phyloP scores from a whole-genome alignment of 2,797 vertebrate species.

The Dipus sagitta region DNA sequence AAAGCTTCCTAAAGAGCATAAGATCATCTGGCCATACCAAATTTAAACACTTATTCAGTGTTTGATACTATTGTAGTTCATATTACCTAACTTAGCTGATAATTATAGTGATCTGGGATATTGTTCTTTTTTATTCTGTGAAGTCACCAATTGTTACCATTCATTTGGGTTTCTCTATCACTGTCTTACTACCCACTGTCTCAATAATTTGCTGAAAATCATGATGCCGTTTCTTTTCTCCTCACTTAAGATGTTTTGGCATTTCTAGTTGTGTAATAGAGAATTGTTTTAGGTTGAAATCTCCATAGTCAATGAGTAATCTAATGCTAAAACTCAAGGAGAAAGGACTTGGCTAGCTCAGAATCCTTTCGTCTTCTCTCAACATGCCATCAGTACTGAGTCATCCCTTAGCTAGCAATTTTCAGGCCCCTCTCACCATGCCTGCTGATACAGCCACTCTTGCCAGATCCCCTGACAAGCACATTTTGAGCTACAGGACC shows the following conservation, averaged over 20 bases:
- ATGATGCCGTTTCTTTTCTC: neutral
- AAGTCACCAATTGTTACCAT: neutral
- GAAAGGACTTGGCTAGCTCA: neutral
- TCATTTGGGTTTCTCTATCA: neutral
- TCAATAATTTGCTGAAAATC: neutral
- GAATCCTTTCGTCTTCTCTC: neutral
- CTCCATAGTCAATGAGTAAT: neutral
- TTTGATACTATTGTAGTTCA: neutral
- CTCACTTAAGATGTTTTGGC: neutral
- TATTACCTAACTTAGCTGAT: neutral
- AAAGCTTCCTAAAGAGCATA: conserved; percentile 8
- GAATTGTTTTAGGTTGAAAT: neutral
- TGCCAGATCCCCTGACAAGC: conserved; percentile 17
- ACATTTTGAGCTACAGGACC: conserved; percentile 12
- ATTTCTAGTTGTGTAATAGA: neutral
- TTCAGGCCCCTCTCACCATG: no score
- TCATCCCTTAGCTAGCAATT: neutral
- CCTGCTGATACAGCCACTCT: conserved; percentile 13
- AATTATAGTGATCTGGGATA: neutral
- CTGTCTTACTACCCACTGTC: neutral
- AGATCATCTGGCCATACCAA: neutral
- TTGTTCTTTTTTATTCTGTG: neutral
- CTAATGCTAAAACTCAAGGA: neutral
- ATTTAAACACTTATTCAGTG: neutral
- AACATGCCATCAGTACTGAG: neutral